These are phyloP conservation scores for Hirundo rustica DNA, from an alignment of 2,797 vertebrate genomes.

Conservation along the genomic window DNA sequence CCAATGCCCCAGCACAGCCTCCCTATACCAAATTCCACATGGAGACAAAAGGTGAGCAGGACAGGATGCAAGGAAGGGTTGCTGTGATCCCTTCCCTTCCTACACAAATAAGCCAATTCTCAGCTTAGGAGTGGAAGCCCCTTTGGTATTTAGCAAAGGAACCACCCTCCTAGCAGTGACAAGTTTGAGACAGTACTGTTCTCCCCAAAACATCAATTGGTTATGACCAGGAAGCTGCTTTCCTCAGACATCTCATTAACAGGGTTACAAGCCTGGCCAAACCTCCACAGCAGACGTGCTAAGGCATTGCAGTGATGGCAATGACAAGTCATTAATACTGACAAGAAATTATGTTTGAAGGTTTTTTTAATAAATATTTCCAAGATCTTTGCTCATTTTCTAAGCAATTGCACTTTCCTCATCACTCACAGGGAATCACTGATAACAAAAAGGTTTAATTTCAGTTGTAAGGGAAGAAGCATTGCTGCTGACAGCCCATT, in stretches of 20 bases:
- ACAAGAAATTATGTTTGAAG: not conserved
- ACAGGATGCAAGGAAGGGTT: not conserved
- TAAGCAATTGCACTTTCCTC: not conserved
- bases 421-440: not conserved
- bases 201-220: not conserved
- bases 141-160: not conserved
- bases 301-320: not conserved
- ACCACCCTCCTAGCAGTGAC: not conserved
- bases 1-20: not conserved
- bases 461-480: not conserved
- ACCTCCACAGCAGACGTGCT: not conserved
- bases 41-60: not conserved
- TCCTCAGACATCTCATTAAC: not conserved
- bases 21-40: not conserved
- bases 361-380: not conserved
- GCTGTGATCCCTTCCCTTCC: not conserved
- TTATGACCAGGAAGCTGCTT: rapidly evolving
- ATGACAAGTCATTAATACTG: not conserved
- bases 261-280: not conserved
- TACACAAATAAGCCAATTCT: not conserved
- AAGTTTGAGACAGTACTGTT: not conserved
- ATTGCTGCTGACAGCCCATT: not conserved
- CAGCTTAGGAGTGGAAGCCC: not conserved
- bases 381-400: not conserved
- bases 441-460: not conserved